Evolutionary conservation across 2,888 invertebrate genomes (phyloP).

Genomic region (Rambutsinella grinnellia): DNA sequence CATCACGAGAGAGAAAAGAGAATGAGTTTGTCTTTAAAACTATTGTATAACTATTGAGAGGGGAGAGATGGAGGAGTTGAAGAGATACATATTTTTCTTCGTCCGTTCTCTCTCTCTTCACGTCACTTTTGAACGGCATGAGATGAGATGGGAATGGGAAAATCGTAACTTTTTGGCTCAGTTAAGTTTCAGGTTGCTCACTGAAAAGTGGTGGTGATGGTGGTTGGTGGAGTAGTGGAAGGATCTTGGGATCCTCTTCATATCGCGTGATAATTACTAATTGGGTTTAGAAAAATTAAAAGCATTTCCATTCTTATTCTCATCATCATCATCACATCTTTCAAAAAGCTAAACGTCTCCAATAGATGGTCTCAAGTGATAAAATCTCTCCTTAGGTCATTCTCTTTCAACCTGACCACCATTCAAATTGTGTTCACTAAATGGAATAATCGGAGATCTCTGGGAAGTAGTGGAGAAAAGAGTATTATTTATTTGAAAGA

Average conservation of each 20-base stretch:
- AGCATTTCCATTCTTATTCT: too few relatives aligned
- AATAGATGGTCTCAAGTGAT: too few relatives aligned
- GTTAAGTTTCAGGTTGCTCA: constrained; percentile 45
- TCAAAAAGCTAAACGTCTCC: not conserved
- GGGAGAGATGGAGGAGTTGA: not conserved
- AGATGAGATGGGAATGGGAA: not conserved
- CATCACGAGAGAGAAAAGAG: not conserved
- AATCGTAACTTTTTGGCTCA: not conserved
- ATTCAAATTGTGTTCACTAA: constrained; percentile 34
- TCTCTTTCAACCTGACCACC: constrained; percentile 24
- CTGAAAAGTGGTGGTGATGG: constrained; percentile 28
- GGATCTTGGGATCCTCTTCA: too few relatives aligned
- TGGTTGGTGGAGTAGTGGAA: constrained; percentile 21
- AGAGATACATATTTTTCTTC: not conserved
- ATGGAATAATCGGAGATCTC: too few relatives aligned
- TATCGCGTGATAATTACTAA: too few relatives aligned
- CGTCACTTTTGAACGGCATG: not conserved
- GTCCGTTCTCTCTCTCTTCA: not conserved
- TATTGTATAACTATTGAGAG: not conserved
- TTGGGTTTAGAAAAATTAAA: too few relatives aligned
- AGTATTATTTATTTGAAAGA: too few relatives aligned
- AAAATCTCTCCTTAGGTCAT: too few relatives aligned
- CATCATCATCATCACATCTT: not conserved
- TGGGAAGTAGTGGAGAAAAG: too few relatives aligned
- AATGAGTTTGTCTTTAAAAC: not conserved